Conservation (phyloP, 2,797 vertebrate species). For the Enteromius argenteus region DNA sequence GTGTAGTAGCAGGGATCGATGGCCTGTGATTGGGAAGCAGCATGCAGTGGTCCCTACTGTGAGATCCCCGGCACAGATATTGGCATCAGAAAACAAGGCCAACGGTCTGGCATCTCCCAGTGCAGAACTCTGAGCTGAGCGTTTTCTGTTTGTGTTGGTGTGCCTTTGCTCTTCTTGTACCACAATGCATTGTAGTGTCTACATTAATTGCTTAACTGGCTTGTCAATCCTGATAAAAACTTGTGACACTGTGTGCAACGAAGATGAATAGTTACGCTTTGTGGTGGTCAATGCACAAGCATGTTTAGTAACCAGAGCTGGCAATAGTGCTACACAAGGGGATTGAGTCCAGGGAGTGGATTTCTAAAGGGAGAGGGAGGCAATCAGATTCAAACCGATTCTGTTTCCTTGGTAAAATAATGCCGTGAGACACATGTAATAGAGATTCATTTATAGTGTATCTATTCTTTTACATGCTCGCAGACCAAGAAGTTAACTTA, state of each 20-base stretch:
- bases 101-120: neutral
- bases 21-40: conserved; percentile 56
- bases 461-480: neutral
- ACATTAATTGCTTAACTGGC: neutral
- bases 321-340: neutral
- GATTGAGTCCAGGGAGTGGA: neutral
- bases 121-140: conserved; percentile 23
- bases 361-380: neutral
- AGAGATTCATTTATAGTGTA: neutral
- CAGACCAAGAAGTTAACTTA: too few relatives aligned
- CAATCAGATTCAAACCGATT: neutral
- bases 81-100: conserved; percentile 42
- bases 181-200: conserved; percentile 4
- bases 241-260: neutral
- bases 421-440: neutral
- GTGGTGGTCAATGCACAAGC: neutral
- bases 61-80: conserved; percentile 35
- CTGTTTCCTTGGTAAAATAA: neutral
- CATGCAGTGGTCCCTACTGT: conserved; percentile 21
- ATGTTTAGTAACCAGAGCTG: neutral
- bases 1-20: conserved; percentile 66
- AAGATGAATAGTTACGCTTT: neutral
- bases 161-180: conserved; percentile 12
- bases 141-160: conserved; percentile 28
- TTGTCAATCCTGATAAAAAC: neutral